A percentile compares a stretch with the other conserved stretches of the same genome.
Conservation (phyloP, 2,888 invertebrate genomes). For the Napeogenes inachia region DNA sequence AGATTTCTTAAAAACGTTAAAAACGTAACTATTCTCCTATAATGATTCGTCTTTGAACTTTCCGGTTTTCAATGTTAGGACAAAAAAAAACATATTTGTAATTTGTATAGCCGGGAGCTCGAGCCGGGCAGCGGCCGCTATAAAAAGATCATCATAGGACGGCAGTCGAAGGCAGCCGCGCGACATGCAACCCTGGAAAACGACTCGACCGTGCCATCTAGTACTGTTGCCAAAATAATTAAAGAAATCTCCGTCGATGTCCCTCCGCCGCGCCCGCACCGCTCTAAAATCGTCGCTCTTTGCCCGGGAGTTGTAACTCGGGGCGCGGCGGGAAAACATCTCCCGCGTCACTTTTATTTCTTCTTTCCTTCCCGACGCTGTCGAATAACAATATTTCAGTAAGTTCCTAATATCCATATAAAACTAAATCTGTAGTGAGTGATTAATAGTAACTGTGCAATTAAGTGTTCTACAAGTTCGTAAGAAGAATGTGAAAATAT, state of each 20-base stretch:
- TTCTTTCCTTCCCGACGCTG: conserved; percentile 78
- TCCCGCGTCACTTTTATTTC: conserved; percentile 77
- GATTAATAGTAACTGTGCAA: conserved; percentile 54
- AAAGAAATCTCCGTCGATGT: conserved; percentile 82
- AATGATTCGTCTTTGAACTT: conserved; percentile 8
- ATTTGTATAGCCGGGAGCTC: conserved; percentile 53
- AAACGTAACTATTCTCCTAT: not conserved
- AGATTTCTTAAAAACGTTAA: conserved; percentile 12
- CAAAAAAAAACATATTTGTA: conserved; percentile 46
- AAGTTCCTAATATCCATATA: conserved; percentile 56
- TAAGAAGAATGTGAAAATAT: conserved; percentile 52
- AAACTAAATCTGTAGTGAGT: conserved; percentile 56
- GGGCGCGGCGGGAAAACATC: conserved; percentile 78
- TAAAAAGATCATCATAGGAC: conserved; percentile 76
- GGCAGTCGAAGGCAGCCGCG: conserved; percentile 64
- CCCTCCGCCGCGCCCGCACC: conserved; percentile 80
- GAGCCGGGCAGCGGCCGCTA: conserved; percentile 74
- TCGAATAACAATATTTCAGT: conserved; percentile 71
- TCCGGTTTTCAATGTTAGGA: conserved; percentile 18
- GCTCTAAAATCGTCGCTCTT: conserved; percentile 78
- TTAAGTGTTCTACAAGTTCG: conserved; percentile 51
- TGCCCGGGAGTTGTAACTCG: conserved; percentile 77
- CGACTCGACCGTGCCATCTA: conserved; percentile 75
- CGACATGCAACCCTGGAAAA: conserved; percentile 78
- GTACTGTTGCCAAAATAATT: conserved; percentile 87